Evolutionary conservation across 2,113 vertebrate species (phyloP), one percentile per base, ranked within the genome.

Genomic region (Parus major): DNA sequence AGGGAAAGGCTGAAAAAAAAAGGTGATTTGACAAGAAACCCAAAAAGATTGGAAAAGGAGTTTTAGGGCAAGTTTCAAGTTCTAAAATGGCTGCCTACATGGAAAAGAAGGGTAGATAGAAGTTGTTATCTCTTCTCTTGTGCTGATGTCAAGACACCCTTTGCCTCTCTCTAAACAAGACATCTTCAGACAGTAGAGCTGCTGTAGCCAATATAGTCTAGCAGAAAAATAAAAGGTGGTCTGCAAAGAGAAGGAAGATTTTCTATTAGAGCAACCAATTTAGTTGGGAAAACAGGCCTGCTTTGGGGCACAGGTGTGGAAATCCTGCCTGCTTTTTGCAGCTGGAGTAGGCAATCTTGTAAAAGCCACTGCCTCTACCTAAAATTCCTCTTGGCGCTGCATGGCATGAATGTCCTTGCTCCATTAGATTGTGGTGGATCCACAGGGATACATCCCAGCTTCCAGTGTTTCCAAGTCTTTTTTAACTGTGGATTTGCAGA

Each of bases 81-180:
- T 15, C 41, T 61, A 10, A 70, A 91, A 66, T 11, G 71, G 46
- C 41, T 79, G 63, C 35, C 44, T 36, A 33, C 6, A 11, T 22
- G 12, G 50, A 52, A 19, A 56, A 57, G 42, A 7, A 29, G 27
- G 52, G 18, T 14, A 33, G 63, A 28, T 4, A 64, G 53, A 64
- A 82, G 47, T 27, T 60, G 29, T 5, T 42, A 25, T 5, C 27
- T n/a, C 5, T 59, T 71, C 23, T 64, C 27, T 52, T 12, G 19
- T 64, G 69, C 33, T 55, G 14, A 44, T 35, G 21, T 16, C 0
- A 0, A 57, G 42, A 72, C 8, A 77, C 4, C 5, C 41, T 75
- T 68, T 86, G 50, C 36, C 35, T 66, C 36, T 86, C 49, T 47
- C 68, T 28, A 80, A 49, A 71, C 22, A 35, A 5, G 6, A 57